These are phyloP conservation scores for Cathartes aura DNA, from an alignment of 2,113 vertebrate genomes.

Conservation along the genomic window DNA sequence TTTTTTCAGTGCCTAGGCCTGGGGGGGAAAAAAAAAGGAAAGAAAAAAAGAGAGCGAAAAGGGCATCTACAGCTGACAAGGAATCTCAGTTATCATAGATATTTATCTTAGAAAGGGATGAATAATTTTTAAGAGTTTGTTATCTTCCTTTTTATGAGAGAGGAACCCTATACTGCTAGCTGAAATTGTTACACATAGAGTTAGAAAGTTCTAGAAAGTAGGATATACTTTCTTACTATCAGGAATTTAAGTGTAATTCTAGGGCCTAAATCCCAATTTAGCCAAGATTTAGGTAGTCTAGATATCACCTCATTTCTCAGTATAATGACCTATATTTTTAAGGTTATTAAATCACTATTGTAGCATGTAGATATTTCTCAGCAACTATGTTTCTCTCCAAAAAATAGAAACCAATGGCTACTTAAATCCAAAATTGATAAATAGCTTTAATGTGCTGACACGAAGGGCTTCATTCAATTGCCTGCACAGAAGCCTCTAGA, in stretches of 20 bases:
- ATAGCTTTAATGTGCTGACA: neutral
- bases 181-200: neutral
- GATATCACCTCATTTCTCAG: neutral
- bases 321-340: neutral
- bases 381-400: neutral
- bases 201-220: neutral
- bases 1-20: neutral
- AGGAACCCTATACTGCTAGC: neutral
- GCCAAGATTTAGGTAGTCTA: neutral
- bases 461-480: neutral
- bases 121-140: neutral
- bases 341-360: neutral
- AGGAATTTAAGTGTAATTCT: neutral
- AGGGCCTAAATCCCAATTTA: neutral
- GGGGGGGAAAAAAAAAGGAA: too few relatives aligned
- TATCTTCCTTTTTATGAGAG: neutral
- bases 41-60: neutral
- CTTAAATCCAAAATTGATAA: neutral
- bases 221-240: neutral
- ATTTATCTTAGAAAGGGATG: neutral
- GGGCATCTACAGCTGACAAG: neutral
- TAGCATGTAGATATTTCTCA: neutral
- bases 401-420: neutral
- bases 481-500: neutral
- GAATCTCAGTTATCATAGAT: neutral